These are phyloP conservation scores for Sciurus vulgaris DNA, from an alignment of 2,797 vertebrate genomes.

Conservation along the genomic window DNA sequence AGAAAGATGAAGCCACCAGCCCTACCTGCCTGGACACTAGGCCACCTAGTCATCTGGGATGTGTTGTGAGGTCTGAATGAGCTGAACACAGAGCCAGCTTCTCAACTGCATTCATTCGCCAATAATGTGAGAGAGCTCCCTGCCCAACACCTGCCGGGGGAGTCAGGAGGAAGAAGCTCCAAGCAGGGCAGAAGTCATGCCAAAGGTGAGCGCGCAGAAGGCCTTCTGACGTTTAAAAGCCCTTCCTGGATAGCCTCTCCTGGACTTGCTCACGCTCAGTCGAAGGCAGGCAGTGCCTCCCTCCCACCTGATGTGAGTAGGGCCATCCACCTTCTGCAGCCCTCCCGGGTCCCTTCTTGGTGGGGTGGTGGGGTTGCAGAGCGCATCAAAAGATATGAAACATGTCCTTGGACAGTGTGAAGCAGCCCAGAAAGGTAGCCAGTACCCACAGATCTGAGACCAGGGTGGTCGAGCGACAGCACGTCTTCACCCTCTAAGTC, in stretches of 20 bases:
- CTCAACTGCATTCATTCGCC: neutral
- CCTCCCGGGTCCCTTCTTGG: neutral
- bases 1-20: neutral
- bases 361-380: neutral
- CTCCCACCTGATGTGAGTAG: neutral
- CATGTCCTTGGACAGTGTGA: neutral
- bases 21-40: neutral
- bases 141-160: neutral
- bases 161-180: neutral
- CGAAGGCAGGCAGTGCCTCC: neutral
- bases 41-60: neutral
- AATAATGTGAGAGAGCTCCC: neutral
- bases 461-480: neutral
- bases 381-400: neutral
- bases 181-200: rapidly evolving
- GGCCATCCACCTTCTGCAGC: neutral
- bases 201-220: rapidly evolving
- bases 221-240: neutral
- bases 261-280: neutral
- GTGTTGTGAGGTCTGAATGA: neutral
- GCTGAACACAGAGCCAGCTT: neutral
- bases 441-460: neutral
- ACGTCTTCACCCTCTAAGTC: neutral
- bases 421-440: conserved; percentile 1
- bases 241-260: neutral